Evolutionary conservation across 53 echinoderm and acorn worm species (phyloP), one percentile per base, ranked within the genome.

Genomic region (Zoroaster sp.): DNA sequence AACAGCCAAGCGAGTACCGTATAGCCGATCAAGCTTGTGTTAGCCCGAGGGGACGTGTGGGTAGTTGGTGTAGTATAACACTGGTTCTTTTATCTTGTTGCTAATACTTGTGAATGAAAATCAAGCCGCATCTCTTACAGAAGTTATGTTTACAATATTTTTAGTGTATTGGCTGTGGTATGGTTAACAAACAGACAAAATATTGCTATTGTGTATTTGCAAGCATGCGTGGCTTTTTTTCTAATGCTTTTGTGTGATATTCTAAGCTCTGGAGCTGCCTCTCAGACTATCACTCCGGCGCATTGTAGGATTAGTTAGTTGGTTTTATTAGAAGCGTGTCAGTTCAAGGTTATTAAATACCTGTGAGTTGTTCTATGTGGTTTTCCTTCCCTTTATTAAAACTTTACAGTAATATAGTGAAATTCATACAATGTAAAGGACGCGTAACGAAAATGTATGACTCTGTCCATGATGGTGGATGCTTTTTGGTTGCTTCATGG

Each of bases 131-230:
- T 41, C 23, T 25, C 34, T 30, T 35, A 42, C 37, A 82, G 66
- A 44, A 82, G 43, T 82, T 68, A 68, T 82, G 67, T 66, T 82
- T 66, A 82, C 82, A 82, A 82, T 82, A 66, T 68, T 82, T 66
- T 31, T 30, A 82, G 43, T 82, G 82, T 82, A 42, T 82, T 33
- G 43, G 67, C 37, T 65, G 66, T 41, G 45, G 42, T 40, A 33
- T 23, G 43, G 38, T 43, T 32, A 31, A 67, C 82, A 82, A 82
- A 66, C 66, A 43, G 12, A 42, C 82, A 40, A 82, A 82, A 40
- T 82, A 82, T 68, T 8, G 68, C 41, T 35, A 82, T 82, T 82
- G 82, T 68, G 82, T 68, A 66, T 14, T 23, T 66, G 47, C 43
- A 41, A 42, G 68, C 68, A 82, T 23, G 82, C 82, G 82, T 82